phyloP scores from a whole-genome alignment of 2,113 vertebrate genomes.

The Hypomesus transpacificus region DNA sequence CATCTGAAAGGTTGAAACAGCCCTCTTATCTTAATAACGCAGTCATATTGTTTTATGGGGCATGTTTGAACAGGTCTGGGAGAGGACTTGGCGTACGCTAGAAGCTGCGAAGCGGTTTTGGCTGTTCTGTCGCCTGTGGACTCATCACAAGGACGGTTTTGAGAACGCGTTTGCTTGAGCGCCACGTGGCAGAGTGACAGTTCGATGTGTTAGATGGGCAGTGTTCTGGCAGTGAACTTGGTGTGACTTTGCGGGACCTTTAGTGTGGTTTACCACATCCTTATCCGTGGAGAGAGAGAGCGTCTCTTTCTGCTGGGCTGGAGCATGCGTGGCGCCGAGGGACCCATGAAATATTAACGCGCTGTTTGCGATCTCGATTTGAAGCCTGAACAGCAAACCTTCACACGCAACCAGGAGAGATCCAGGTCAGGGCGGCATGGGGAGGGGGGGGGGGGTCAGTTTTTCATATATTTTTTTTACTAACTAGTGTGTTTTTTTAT shows the following conservation, averaged over 20 bases:
- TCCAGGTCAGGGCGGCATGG: conserved; percentile 64
- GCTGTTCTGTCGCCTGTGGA: not conserved
- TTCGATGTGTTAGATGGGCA: not conserved
- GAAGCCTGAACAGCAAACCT: conserved; percentile 57
- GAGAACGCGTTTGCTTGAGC: not conserved
- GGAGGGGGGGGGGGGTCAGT: conserved; percentile 27
- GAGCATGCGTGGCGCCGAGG: conserved; percentile 46
- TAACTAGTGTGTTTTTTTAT: conserved; percentile 13
- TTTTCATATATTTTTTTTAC: conserved; percentile 12
- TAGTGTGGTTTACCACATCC: conserved; percentile 35
- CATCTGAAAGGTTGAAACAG: not conserved
- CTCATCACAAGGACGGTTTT: not conserved
- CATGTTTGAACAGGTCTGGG: not conserved
- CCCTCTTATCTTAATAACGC: conserved; percentile 2
- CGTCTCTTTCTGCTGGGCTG: conserved; percentile 58
- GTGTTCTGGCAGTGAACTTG: conserved; percentile 34
- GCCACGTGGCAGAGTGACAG: not conserved
- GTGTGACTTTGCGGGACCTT: conserved; percentile 53
- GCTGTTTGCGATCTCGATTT: conserved; percentile 65
- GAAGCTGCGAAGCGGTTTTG: not conserved
- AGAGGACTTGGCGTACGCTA: not conserved
- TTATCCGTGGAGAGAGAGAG: conserved; percentile 41
- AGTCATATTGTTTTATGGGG: not conserved
- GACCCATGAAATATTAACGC: conserved; percentile 67
- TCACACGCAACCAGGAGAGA: conserved; percentile 70